Conservation (phyloP, 2,113 vertebrate genomes). For the Paradoxurus hermaphroditus region DNA sequence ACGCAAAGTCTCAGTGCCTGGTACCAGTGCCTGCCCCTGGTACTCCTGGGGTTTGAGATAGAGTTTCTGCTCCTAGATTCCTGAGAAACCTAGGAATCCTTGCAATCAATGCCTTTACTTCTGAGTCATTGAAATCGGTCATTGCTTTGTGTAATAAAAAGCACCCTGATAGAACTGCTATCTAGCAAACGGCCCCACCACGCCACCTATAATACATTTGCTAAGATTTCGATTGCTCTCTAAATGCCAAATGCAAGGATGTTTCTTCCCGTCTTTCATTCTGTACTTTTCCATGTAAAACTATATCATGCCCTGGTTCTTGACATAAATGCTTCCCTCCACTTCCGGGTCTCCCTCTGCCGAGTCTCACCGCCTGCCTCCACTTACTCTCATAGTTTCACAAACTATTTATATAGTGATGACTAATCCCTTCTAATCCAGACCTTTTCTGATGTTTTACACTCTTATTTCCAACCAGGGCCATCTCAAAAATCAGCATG, state of each 20-base stretch:
- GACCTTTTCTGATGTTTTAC: background rate
- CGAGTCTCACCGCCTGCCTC: background rate
- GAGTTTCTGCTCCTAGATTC: background rate
- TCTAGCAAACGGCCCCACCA: background rate
- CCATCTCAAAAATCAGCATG: background rate
- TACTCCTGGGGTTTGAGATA: background rate
- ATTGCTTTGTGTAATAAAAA: background rate
- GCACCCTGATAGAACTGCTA: background rate
- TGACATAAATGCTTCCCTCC: background rate
- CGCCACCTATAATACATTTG: background rate
- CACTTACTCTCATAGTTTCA: background rate
- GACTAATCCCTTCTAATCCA: background rate
- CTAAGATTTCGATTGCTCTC: background rate
- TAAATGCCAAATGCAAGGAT: background rate
- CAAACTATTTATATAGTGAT: background rate
- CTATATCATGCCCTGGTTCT: background rate
- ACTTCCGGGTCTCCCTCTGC: background rate
- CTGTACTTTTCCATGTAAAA: background rate
- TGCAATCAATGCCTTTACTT: background rate
- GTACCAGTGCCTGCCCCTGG: background rate
- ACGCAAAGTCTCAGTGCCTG: background rate
- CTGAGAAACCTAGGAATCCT: background rate
- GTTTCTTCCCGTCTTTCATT: background rate
- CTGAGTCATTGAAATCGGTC: background rate
- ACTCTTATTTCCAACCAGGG: background rate